Evolutionary conservation across 2,888 invertebrate species (phyloP).

Genomic region (Napeogenes inachia): DNA sequence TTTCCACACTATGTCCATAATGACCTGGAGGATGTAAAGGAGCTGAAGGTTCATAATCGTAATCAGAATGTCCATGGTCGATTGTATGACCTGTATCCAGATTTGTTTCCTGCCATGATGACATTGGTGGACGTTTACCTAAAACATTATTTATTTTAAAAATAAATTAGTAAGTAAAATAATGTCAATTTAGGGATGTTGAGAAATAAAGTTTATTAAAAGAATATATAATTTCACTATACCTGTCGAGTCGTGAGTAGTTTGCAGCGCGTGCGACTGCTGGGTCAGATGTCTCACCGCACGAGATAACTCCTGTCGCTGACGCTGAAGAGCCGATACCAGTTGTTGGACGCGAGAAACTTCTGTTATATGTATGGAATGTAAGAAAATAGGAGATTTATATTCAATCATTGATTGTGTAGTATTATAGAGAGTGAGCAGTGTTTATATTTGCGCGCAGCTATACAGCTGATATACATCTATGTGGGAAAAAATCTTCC

Average conservation of each 20-base stretch:
- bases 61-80: slow-evolving; percentile 80
- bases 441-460: no score
- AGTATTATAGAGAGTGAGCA: no score
- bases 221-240: slow-evolving; percentile 12
- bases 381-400: not conserved
- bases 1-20: slow-evolving; percentile 59
- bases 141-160: not conserved
- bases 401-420: no score
- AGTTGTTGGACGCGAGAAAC: slow-evolving; percentile 88
- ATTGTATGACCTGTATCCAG: slow-evolving; percentile 87
- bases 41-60: slow-evolving; percentile 53
- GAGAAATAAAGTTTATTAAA: no score
- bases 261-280: slow-evolving; percentile 83
- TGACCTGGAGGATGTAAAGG: slow-evolving; percentile 52
- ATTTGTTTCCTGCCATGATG: slow-evolving; percentile 93
- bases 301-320: slow-evolving; percentile 89
- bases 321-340: slow-evolving; percentile 90
- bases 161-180: not conserved
- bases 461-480: no score
- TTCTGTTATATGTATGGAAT: slow-evolving; percentile 63
- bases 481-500: no score
- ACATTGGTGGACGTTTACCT: slow-evolving; percentile 61
- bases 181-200: no score
- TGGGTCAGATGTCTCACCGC: slow-evolving; percentile 91
- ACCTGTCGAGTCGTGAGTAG: slow-evolving; percentile 60